Evolutionary conservation across 2,113 vertebrate species (phyloP).

Genomic region (Tupaia chinensis): DNA sequence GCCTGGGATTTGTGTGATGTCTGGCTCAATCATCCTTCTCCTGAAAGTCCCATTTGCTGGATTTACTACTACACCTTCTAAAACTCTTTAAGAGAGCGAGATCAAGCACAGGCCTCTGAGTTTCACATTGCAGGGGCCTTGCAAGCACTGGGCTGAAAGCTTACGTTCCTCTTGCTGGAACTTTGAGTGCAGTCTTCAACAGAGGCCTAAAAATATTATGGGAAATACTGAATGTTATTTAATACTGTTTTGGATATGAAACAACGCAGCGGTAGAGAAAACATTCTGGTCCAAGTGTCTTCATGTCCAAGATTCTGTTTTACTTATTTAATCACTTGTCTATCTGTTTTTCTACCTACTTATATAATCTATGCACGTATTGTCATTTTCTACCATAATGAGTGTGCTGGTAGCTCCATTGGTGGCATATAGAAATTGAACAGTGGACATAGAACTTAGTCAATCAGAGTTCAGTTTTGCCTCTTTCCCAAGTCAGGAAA

Average conservation of each 20-base stretch:
- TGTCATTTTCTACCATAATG: neutral
- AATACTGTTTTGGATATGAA: neutral
- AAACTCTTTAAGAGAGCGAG: neutral
- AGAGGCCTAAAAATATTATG: neutral
- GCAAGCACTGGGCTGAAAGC: neutral
- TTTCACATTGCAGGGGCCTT: neutral
- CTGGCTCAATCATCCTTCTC: neutral
- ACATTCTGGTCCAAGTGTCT: neutral
- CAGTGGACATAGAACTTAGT: neutral
- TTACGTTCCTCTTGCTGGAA: neutral
- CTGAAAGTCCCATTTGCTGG: neutral
- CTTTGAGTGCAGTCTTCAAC: neutral
- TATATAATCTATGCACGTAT: neutral
- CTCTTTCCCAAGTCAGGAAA: neutral
- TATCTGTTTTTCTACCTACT: neutral
- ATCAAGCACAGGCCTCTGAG: neutral
- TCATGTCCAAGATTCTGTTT: neutral
- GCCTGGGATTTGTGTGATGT: neutral
- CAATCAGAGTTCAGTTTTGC: neutral
- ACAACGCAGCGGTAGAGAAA: neutral
- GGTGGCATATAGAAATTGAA: neutral
- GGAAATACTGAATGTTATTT: neutral
- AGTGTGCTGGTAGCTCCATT: neutral
- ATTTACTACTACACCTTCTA: neutral
- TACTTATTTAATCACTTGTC: neutral